A percentile compares a stretch with the other conserved stretches of the same genome.
Evolutionary conservation across 2,113 vertebrate species (phyloP).

Genomic region (Papio anubis): DNA sequence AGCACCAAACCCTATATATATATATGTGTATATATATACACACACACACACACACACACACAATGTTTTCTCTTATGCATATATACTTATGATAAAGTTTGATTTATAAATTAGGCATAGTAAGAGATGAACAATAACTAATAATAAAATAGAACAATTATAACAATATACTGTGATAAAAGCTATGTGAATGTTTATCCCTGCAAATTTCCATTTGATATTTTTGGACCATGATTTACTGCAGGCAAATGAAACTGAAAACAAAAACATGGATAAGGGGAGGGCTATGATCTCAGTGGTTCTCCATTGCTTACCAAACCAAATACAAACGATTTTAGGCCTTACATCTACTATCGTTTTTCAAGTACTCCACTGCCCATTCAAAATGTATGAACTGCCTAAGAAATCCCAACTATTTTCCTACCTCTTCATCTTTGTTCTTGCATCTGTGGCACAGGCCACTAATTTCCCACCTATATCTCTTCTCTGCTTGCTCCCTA

Average conservation of each 20-base stretch:
- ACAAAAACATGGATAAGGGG: not conserved
- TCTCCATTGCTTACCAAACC: not conserved
- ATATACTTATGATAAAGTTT: not conserved
- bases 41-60: too few relatives aligned
- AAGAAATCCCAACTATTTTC: not conserved
- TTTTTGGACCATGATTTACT: not conserved
- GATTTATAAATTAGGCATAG: not conserved
- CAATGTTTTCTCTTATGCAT: not conserved
- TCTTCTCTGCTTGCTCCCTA: not conserved
- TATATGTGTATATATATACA: not conserved
- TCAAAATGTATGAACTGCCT: not conserved
- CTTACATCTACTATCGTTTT: not conserved
- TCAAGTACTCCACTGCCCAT: not conserved
- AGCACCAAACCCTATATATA: not conserved
- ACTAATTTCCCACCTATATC: not conserved
- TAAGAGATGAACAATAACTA: not conserved
- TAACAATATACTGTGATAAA: not conserved
- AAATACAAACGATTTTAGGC: not conserved
- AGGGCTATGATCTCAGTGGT: not conserved
- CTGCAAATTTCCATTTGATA: not conserved
- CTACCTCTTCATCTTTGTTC: not conserved
- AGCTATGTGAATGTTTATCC: not conserved
- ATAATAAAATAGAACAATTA: not conserved
- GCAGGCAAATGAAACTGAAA: not conserved
- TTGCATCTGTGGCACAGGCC: not conserved